Conservation (phyloP, 2,113 vertebrate species). For the Tetrao urogallus region DNA sequence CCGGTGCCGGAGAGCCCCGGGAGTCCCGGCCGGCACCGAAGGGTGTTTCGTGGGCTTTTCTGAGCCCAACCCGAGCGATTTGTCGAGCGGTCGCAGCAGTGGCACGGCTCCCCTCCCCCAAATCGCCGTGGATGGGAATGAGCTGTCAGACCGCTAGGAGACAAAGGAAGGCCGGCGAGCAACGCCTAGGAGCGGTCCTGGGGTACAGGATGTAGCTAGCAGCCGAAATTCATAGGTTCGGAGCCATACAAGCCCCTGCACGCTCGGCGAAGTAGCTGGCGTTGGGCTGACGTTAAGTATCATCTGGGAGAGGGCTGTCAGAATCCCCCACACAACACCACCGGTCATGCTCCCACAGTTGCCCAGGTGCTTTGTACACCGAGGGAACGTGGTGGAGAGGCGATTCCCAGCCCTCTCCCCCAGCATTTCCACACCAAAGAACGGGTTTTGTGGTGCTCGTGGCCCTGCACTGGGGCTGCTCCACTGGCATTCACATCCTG, state of each 20-base stretch:
- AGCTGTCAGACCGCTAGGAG: background rate
- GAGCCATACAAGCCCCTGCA: fast-evolving
- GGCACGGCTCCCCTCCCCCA: background rate
- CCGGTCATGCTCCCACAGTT: background rate
- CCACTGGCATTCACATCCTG: background rate
- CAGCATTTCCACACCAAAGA: background rate
- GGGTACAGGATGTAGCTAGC: background rate
- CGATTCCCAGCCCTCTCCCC: background rate
- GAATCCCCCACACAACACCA: no score
- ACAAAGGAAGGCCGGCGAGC: fast-evolving
- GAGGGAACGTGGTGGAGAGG: background rate
- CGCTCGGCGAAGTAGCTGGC: fast-evolving
- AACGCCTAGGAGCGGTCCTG: background rate
- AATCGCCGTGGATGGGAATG: background rate
- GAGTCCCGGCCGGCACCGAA: background rate
- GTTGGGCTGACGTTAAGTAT: background rate
- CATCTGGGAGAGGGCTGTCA: background rate
- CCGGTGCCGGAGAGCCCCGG: background rate
- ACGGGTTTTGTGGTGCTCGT: background rate
- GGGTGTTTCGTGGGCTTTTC: background rate
- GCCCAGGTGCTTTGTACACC: background rate
- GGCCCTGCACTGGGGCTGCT: background rate
- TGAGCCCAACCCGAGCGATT: background rate
- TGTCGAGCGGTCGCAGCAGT: background rate
- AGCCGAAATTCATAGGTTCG: background rate